Percentiles rank a stretch among this genome's conserved stretches.
Conservation (phyloP, 1,140 invertebrate species). For the Nymphalis io region DNA sequence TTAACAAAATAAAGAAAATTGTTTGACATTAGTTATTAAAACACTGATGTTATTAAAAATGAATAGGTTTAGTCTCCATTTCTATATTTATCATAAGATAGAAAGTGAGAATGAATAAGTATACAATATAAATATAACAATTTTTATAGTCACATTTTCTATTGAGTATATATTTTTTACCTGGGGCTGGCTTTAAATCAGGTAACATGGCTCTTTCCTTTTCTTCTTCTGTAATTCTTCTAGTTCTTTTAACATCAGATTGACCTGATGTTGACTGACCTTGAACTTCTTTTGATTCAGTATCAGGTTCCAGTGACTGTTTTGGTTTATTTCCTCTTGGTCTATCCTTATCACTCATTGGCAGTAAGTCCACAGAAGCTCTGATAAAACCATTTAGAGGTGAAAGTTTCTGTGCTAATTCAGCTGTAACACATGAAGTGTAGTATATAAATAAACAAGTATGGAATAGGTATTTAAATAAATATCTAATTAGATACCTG, state of each 20-base stretch:
- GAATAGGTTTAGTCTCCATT: too few relatives aligned
- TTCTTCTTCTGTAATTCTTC: constrained; percentile 76
- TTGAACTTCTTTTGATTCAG: constrained; percentile 35
- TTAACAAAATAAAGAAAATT: too few relatives aligned
- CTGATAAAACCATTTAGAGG: constrained; percentile 81
- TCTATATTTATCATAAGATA: too few relatives aligned
- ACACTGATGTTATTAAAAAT: too few relatives aligned
- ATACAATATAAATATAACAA: too few relatives aligned
- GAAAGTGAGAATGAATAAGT: too few relatives aligned
- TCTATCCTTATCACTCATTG: constrained; percentile 83
- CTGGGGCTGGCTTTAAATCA: constrained; percentile 87
- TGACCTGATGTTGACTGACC: constrained; percentile 67
- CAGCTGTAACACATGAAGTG: constrained; percentile 44
- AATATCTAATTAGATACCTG: neutral
- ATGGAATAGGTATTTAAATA: neutral
- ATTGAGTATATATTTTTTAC: constrained; percentile 41
- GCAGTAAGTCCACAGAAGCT: constrained; percentile 85
- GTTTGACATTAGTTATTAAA: too few relatives aligned
- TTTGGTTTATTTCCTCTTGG: constrained; percentile 78
- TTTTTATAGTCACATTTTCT: too few relatives aligned
- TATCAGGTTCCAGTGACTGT: constrained; percentile 38
- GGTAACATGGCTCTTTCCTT: constrained; percentile 90
- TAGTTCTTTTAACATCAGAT: constrained; percentile 63
- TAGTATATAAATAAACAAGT: neutral
- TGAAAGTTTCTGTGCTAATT: constrained; percentile 76